These are phyloP conservation scores for Pseudomyrmex pallidus DNA, from an alignment of 1,140 invertebrate genomes.

Conservation along the genomic window DNA sequence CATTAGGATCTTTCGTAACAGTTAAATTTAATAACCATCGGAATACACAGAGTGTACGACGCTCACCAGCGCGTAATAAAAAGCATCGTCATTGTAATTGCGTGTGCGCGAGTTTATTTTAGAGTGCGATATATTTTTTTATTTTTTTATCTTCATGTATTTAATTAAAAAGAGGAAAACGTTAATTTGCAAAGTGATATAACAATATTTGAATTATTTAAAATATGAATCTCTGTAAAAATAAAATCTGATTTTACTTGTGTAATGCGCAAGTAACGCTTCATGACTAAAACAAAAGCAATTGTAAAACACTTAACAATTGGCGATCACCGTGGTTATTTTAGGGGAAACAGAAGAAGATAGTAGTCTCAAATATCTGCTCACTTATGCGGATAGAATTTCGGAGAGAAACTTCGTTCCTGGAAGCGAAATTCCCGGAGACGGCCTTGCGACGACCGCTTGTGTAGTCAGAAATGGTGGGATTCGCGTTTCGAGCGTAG, in stretches of 20 bases:
- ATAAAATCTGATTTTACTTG: too few species aligned
- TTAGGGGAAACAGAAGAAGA: neutral
- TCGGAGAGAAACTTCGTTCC: constrained; percentile 68
- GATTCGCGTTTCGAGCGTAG: constrained; percentile 44
- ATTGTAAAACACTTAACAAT: constrained; percentile 37
- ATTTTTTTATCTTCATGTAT: neutral
- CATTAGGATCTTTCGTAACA: constrained; percentile 39
- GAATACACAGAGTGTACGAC: neutral
- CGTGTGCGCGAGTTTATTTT: neutral
- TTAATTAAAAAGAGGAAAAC: neutral
- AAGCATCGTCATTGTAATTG: neutral
- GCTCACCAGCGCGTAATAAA: neutral
- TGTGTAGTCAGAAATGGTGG: constrained; percentile 59
- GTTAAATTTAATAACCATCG: constrained; percentile 46
- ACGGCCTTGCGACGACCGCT: constrained; percentile 47
- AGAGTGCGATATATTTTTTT: too few species aligned
- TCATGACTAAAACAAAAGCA: neutral
- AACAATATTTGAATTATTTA: neutral
- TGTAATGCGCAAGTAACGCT: too few species aligned
- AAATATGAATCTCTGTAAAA: too few species aligned
- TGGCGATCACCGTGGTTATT: constrained; percentile 10
- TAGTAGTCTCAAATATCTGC: constrained; percentile 49
- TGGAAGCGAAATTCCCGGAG: constrained; percentile 73
- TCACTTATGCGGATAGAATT: constrained; percentile 71
- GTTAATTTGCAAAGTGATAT: too few species aligned